Evolutionary conservation across 2,888 invertebrate species (phyloP).

Genomic region (Amphiduros pacificus): DNA sequence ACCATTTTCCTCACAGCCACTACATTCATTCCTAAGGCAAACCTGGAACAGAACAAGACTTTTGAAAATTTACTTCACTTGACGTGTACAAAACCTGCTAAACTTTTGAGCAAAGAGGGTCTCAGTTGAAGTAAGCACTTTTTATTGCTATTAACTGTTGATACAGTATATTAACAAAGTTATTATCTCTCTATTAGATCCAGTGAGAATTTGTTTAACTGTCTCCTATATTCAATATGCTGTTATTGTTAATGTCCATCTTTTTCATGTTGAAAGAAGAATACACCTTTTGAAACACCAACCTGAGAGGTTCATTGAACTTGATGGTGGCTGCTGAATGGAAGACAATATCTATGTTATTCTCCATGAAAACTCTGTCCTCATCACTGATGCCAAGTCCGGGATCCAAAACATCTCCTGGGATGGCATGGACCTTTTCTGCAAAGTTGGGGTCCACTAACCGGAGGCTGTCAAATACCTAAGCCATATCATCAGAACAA

Average conservation of each 20-base stretch:
- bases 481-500: too few relatives aligned
- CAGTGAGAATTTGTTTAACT: too few relatives aligned
- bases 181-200: too few relatives aligned
- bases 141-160: too few relatives aligned
- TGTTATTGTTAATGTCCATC: too few relatives aligned
- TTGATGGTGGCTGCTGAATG: slow-evolving; percentile 91
- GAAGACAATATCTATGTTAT: slow-evolving; percentile 81
- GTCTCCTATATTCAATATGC: too few relatives aligned
- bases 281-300: neutral
- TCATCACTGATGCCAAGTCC: slow-evolving; percentile 63
- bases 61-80: slow-evolving; percentile 65
- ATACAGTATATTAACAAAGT: too few relatives aligned
- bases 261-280: too few relatives aligned
- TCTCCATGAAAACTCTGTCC: slow-evolving; percentile 66
- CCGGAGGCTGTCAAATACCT: slow-evolving; percentile 59
- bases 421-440: slow-evolving; percentile 72
- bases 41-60: slow-evolving; percentile 57
- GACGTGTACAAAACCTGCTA: too few relatives aligned
- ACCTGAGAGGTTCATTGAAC: slow-evolving; percentile 82
- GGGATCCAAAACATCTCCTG: slow-evolving; percentile 64
- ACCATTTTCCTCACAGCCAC: slow-evolving; percentile 80
- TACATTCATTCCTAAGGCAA: slow-evolving; percentile 89
- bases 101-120: too few relatives aligned
- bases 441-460: slow-evolving; percentile 51
- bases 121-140: too few relatives aligned